These are phyloP conservation scores for Acronicta leporina DNA, from an alignment of 2,888 invertebrate genomes.

Conservation along the genomic window DNA sequence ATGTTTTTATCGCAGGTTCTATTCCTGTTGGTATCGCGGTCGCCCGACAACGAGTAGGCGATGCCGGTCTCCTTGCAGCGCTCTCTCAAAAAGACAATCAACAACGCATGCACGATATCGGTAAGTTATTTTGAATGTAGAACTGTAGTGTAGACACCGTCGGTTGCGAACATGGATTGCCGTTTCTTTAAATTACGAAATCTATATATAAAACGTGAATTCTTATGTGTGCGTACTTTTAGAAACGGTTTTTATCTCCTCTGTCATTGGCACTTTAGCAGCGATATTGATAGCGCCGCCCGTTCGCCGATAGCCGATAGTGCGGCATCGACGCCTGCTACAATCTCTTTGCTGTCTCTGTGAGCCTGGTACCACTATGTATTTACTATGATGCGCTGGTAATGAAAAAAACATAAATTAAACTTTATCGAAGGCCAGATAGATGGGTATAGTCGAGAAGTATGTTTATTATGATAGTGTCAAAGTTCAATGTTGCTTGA, in stretches of 20 bases:
- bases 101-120: constrained; percentile 88
- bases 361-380: constrained; percentile 84
- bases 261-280: constrained; percentile 61
- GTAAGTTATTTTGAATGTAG: constrained; percentile 72
- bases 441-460: constrained; percentile 36
- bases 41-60: constrained; percentile 93
- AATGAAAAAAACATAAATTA: constrained; percentile 79
- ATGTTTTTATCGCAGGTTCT: constrained; percentile 67
- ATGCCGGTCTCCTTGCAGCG: constrained; percentile 89
- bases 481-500: constrained; percentile 48
- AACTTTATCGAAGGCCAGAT: constrained; percentile 62
- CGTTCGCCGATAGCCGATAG: constrained; percentile 39
- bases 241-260: constrained; percentile 53
- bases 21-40: constrained; percentile 96
- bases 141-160: background rate
- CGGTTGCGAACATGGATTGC: constrained; percentile 22
- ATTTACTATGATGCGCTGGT: constrained; percentile 83
- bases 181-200: constrained; percentile 18
- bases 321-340: constrained; percentile 58
- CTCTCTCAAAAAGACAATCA: constrained; percentile 89
- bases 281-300: constrained; percentile 56
- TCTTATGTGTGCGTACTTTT: constrained; percentile 30
- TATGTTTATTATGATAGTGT: constrained; percentile 22
- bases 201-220: constrained; percentile 1
- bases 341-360: constrained; percentile 74